Conservation (phyloP, 2,888 invertebrate species). For the Ormia ochracea region DNA sequence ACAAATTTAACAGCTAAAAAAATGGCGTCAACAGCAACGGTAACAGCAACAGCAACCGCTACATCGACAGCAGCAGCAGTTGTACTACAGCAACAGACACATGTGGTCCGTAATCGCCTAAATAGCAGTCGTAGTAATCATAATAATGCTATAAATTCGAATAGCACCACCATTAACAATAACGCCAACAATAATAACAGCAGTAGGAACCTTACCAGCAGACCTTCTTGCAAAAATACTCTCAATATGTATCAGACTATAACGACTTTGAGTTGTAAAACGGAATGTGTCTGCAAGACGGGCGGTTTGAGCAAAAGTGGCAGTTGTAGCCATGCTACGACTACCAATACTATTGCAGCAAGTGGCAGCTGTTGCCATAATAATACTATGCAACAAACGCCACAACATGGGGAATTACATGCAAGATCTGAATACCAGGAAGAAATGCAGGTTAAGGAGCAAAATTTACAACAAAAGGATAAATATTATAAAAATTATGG, state of each 20-base stretch:
- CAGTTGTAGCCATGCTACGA: not conserved
- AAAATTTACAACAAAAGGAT: constrained; percentile 46
- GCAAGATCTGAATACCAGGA: constrained; percentile 31
- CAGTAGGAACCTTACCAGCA: constrained; percentile 22
- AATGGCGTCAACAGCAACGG: no score
- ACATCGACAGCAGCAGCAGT: not conserved
- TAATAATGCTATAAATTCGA: constrained; percentile 57
- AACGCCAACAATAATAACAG: constrained; percentile 38
- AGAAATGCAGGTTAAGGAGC: constrained; percentile 51
- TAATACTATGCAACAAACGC: constrained; percentile 45
- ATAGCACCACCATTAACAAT: constrained; percentile 61
- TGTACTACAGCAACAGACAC: constrained; percentile 52
- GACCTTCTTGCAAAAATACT: constrained; percentile 42
- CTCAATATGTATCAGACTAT: constrained; percentile 21
- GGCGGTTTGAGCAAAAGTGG: not conserved
- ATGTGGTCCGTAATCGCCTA: constrained; percentile 57
- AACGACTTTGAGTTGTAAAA: constrained; percentile 39
- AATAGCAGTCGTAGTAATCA: constrained; percentile 51
- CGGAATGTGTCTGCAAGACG: constrained; percentile 30
- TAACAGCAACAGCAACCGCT: not conserved
- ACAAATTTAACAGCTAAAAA: no score
- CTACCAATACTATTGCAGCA: not conserved
- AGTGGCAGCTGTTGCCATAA: constrained; percentile 55
- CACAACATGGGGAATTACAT: constrained; percentile 37
- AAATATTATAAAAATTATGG: constrained; percentile 54